Base-by-base conservation (phyloP, 2,113 vertebrate species). In the Pyrgilauda ruficollis region DNA sequence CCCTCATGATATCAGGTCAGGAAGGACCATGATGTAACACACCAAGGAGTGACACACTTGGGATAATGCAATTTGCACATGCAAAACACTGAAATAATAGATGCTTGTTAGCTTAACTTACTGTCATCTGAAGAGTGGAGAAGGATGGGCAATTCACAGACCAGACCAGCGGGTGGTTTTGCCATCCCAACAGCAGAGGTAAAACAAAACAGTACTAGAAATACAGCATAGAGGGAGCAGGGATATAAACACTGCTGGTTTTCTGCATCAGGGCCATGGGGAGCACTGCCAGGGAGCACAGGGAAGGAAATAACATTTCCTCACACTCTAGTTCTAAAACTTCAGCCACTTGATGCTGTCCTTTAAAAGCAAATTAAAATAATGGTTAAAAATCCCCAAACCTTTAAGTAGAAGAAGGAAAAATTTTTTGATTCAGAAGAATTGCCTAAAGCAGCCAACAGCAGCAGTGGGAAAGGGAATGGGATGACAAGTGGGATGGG, bases 41-140 rank as follows among this genome's bases (percentile, higher is more conserved):
- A n/a, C 15, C 3, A 15, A 53, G 17, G 53, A 64, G 28, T 11
- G 5, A 28, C n/a, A 74, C 1, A 0, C 16, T 28, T 41, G 9
- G 24, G 39, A 66, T 41, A 91, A 43, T 6, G 47, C 10, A 50
- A 68, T 50, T 21, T 52, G 11, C 41, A 47, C 22, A 3, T 14
- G 7, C 39, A 10, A 68, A 59, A 44, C 37, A 31, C 4, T 33
- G 46, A 52, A 69, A 53, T 23, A 37, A 69, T 1, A 3, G 31
- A 15, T 11, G 11, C 6, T 37, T 18, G 6, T 33, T 33, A 27
- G 14, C 12, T 46, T 13, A 23, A 46, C 61, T 77, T 37, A 13
- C 14, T 61, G 63, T 23, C 37, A 33, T 19, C 22, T 33, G 6
- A 28, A 23, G 39, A 61, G 26, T 12, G 37, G 53, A 44, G 27